Base-by-base conservation (phyloP, 2,888 invertebrate genomes). In the Acanthococcus lagerstroemiae region DNA sequence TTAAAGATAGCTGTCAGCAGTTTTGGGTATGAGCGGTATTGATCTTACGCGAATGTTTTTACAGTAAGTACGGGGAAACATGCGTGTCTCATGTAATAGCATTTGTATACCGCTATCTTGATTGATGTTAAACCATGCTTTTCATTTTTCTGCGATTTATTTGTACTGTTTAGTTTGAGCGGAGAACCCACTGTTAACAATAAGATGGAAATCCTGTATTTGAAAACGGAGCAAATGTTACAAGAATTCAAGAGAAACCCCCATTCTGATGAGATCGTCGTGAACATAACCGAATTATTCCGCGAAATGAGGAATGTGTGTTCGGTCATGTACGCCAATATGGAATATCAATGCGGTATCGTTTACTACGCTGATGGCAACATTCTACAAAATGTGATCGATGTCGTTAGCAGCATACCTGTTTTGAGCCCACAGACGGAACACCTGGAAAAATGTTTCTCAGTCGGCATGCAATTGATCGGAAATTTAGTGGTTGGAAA, bases 291-390 rank as follows among this genome's bases (percentile, higher is more conserved):
- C n/a, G 63, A 63, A 19, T 44, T 63, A 30, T 63, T 63, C 37
- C 63, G 63, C n/a, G 63, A 63, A 37, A 63, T 63, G 63, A 21
- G 63, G 21, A 63, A 63, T 17, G 54, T 63, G 9, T 63, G 63
- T 37, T 63, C 63, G 1, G 17, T 54, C 3, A 63, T 63, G 63
- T 63, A 54, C n/a, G 63, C 63, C 1, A 63, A 63, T 30, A 52
- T 52, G 52, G 63, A 63, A 37, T 63, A 55, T 21, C 63, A 63
- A 54, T 63, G 63, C 24, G 54, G 54, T 6, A 63, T 63, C 5
- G 63, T 63, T 22, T 55, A 63, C 44, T 63, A 24, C 37, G 63
- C 63, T 3, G 63, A 63, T 19, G 63, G 63, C 52, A 54, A 52
- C 19, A 63, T 63, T 37, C 44, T 63, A 30, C 63, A 63, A 54